Percentiles rank a stretch among this genome's conserved stretches.
Conservation (phyloP, 1,140 invertebrate genomes). For the Pectinophora gossypiella region DNA sequence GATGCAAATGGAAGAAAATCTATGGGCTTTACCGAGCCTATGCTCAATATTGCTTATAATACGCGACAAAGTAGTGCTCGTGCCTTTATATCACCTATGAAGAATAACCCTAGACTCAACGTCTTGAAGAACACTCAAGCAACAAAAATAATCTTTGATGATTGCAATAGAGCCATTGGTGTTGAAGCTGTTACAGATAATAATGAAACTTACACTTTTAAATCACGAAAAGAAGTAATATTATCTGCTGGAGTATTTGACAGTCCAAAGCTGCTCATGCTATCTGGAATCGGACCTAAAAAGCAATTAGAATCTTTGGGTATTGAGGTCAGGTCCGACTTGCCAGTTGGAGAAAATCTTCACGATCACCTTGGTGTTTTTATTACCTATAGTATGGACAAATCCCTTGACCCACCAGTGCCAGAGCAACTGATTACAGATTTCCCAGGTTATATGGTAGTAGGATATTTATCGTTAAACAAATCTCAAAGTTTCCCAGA, state of each 20-base stretch:
- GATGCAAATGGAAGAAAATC: not conserved
- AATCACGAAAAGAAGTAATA: constrained; percentile 78
- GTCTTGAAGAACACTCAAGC: constrained; percentile 69
- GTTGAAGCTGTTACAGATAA: constrained; percentile 76
- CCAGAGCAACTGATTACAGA: not conserved
- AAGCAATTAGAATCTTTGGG: constrained; percentile 77
- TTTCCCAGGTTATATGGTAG: not conserved
- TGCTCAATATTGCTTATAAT: not conserved
- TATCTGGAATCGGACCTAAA: constrained; percentile 84
- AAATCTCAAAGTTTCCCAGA: not conserved
- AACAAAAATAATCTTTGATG: constrained; percentile 77
- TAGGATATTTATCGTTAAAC: not conserved
- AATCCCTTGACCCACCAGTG: not conserved
- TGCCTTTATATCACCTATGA: constrained; percentile 73
- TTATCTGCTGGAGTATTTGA: constrained; percentile 82
- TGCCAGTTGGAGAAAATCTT: constrained; percentile 80
- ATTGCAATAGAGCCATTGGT: constrained; percentile 72
- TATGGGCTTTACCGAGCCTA: not conserved
- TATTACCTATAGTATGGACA: not conserved
- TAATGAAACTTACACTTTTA: constrained; percentile 40
- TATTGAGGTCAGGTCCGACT: constrained; percentile 77
- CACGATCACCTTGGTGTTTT: constrained; percentile 76
- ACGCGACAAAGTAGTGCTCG: constrained; percentile 62
- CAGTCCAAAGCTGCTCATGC: constrained; percentile 84
- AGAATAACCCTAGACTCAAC: constrained; percentile 78